Base-by-base conservation (phyloP, 2,888 invertebrate species). In the Sussaba pulchella region DNA sequence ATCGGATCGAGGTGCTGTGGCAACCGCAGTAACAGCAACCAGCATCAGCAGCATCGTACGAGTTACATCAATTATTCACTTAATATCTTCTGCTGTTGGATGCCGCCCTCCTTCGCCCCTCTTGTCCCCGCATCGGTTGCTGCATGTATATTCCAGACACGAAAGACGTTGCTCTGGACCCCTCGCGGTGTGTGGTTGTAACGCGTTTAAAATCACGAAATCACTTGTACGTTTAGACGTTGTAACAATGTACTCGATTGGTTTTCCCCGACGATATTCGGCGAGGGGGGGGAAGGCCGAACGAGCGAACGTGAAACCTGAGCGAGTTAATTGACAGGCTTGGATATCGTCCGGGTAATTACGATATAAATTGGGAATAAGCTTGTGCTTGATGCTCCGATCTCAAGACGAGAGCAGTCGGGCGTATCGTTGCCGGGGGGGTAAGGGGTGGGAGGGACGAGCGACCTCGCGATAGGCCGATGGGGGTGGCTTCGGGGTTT, bases 341-440 rank as follows among this genome's bases (percentile, higher is more conserved):
- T 71, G 74, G 81, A 83, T 82, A 84, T 84, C 80, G 78, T 79
- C 81, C 78, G 69, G 81, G 76, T 74, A 81, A 84, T 85, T 84
- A 78, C 70, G 77, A 81, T 79, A 78, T 83, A 79, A 83, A 83
- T 83, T 75, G 52, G 59, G 79, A 79, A 83, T 82, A 80, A 80
- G 81, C 59, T 31, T 63, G 63, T 52, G 52, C 79, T 66, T 45
- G 61, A 50, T 59, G 70, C 67, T 50, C 19, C 36, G 3, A 47
- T 14, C 19, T 36, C 12, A 45, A 36, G 66, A 66, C 36, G 66
- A n/a, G 43, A 14, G 17, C n/a, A 47, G 36, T 26, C 31, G 36
- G 17, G 52, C 52, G 39, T 36, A 39, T 36, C 36, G 39, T 39
- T 31, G 21, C 24, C 14, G 24, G 26, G 41, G 21, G 61, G n/a